Conservation (phyloP, 2,888 invertebrate species). For the Xanthia togata region DNA sequence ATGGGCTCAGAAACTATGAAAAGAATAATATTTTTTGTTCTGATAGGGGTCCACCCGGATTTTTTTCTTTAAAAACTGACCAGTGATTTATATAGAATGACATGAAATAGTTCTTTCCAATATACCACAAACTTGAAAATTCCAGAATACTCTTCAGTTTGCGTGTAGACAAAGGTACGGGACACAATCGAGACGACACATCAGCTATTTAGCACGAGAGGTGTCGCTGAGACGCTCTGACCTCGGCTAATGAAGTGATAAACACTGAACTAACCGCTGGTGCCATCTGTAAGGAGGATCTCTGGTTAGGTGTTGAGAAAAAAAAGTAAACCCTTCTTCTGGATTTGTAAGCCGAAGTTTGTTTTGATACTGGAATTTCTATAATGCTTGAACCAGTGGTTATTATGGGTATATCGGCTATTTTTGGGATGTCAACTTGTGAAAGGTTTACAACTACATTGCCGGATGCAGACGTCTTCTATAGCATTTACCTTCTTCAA, state of each 20-base stretch:
- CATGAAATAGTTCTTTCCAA: background rate
- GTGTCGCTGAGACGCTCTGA: slow-evolving; percentile 75
- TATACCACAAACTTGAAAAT: slow-evolving; percentile 2
- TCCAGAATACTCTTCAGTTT: slow-evolving; percentile 47
- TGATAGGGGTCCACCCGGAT: background rate
- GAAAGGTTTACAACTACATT: background rate
- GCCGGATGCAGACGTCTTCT: background rate
- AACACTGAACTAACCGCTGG: slow-evolving; percentile 61
- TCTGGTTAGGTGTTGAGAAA: slow-evolving; percentile 23
- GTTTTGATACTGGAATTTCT: background rate
- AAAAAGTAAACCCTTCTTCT: background rate
- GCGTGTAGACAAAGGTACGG: slow-evolving; percentile 61
- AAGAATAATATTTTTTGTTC: background rate
- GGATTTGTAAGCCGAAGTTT: background rate
- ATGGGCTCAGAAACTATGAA: background rate
- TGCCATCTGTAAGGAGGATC: slow-evolving; percentile 64
- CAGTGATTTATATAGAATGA: no score
- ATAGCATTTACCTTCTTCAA: background rate
- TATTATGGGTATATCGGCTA: background rate
- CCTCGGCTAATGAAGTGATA: slow-evolving; percentile 69
- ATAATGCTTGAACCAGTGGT: background rate
- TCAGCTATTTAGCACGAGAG: slow-evolving; percentile 84
- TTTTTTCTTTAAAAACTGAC: background rate
- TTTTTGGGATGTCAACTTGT: background rate
- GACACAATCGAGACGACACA: slow-evolving; percentile 79